Base-by-base conservation (phyloP, 2,888 invertebrate genomes). In the Piscicola geometra region DNA sequence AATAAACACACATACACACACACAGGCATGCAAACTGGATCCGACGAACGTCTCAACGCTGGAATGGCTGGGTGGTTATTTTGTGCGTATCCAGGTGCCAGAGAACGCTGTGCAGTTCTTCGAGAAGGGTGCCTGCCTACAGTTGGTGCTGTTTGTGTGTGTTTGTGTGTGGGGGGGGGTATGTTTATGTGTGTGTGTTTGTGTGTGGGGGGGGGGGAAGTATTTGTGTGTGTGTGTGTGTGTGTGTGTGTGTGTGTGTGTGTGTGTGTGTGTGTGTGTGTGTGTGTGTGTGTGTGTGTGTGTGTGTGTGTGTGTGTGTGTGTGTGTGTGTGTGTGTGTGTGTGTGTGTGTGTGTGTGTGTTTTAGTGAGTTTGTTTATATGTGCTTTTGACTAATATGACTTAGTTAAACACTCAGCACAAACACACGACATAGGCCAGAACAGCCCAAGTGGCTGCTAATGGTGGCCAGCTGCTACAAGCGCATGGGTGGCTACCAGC, bases 1-100 rank as follows among this genome's bases (percentile, higher is more conserved):
- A 69, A 28, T n/a, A 25, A 32, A 9, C 35, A 30, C 21, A n/a
- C n/a, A n/a, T 9, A 25, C 25, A 41, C 28, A 3, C 32, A 25
- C 28, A 74, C 84, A 90, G 90, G 89, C 90, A 1, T 90, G 89
- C 83, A 88, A 90, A 76, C 89, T 90, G 83, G 90, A 89, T 82
- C 91, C 91, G 28, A 89, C 90, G 33, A 90, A 90, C 83, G 87
- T 91, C 75, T 89, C 90, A 70, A 92, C 93, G 0, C 91, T 94
- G 79, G 92, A 93, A 82, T 94, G 94, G 90, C 88, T 94, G 75
- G 94, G 93, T 33, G 91, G 92, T 0, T 93, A 94, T 85, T 93
- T 92, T 83, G 91, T 93, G 77, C 92, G 93, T 82, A 89, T 93
- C 83, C 93, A 93, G 86, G 90, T 93, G 69, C 90, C 92, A 41